A percentile compares a stretch with the other conserved stretches of the same genome.
Conservation (phyloP, 2,888 invertebrate species). For the Steromphala cineraria region DNA sequence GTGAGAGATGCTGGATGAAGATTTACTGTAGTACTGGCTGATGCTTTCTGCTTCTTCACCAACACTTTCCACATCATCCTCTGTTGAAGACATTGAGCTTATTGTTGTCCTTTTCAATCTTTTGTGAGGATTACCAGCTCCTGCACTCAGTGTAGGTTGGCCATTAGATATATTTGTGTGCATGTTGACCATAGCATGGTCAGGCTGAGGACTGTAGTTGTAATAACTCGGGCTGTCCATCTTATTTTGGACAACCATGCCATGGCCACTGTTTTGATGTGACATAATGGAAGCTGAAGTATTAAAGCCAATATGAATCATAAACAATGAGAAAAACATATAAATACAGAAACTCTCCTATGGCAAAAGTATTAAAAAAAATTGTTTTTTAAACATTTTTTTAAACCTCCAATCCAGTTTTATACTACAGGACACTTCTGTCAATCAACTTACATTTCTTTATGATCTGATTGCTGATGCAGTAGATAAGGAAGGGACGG, state of each 20-base stretch:
- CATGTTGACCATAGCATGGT: constrained; percentile 52
- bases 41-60: constrained; percentile 75
- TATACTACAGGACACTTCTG: no score
- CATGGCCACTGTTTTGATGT: constrained; percentile 81
- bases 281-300: constrained; percentile 88
- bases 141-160: constrained; percentile 74
- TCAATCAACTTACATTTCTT: no score
- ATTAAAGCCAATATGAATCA: not conserved
- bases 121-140: constrained; percentile 74
- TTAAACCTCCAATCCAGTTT: no score
- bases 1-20: constrained; percentile 69
- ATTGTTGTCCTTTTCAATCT: constrained; percentile 76
- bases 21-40: constrained; percentile 78
- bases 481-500: no score
- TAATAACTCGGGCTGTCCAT: constrained; percentile 88
- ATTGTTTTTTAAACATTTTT: no score
- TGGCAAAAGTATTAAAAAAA: no score
- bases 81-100: constrained; percentile 77
- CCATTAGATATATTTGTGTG: constrained; percentile 65
- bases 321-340: not conserved
- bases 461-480: no score
- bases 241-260: constrained; percentile 82
- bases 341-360: no score
- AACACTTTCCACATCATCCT: constrained; percentile 78
- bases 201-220: constrained; percentile 83